Evolutionary conservation across 1,140 invertebrate species (phyloP), one percentile per base, ranked within the genome.

Genomic region (Dinoponera quadriceps): DNA sequence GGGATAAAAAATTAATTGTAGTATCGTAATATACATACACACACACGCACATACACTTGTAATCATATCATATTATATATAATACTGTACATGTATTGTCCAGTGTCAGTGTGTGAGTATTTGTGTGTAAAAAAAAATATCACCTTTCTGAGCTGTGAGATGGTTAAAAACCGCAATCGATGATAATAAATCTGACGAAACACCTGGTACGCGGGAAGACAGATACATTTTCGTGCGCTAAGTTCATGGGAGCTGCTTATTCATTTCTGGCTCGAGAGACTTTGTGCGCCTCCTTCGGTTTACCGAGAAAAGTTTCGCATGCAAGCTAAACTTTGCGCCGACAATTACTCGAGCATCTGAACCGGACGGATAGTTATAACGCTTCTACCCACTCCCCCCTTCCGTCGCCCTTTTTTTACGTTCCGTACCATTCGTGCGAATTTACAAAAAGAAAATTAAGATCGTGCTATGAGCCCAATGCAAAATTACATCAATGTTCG

Each of bases 241-340:
- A 90, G 77, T 89, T 89, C 62, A 81, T 62, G 74, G 44, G 68
- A 88, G 80, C 72, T 83, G 68, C 57, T 83, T 87, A 87, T 84
- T 90, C 85, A 84, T 90, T 89, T 83, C 84, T 81, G 74, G 73
- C 57, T 82, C 71, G 57, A 63, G 69, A 78, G 66, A 73, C 81
- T 85, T 83, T 81, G 57, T 87, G 48, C 73, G 7, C 84, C 62
- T 81, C 51, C 78, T 84, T 82, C 82, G 68, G 68, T 88, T 84
- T 88, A 82, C 66, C 80, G 60, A 86, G 75, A 65, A 88, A 88
- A 89, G 49, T 91, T 90, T 90, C 48, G 69, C 84, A 89, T 83
- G 77, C 84, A 60, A 80, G 49, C 77, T 38, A 27, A 90, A 90
- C 78, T 89, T 89, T 87, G 78, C 63, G 48, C 44, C 25, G 62